Base-by-base conservation (phyloP, 2,888 invertebrate species). In the Drosophila nr. perissopoda region DNA sequence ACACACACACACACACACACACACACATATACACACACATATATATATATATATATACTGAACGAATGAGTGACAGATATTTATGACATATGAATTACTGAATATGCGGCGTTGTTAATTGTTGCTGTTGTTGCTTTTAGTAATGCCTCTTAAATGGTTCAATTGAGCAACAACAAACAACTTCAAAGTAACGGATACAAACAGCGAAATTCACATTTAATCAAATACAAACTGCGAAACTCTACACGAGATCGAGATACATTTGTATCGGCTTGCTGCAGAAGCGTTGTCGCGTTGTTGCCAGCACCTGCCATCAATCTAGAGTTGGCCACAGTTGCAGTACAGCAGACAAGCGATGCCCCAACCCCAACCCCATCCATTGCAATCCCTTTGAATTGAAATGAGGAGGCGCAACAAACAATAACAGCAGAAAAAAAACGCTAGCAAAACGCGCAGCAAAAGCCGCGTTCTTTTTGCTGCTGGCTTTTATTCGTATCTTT, bases 21-120 rank as follows among this genome's bases (percentile, higher is more conserved):
- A n/a, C 3, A 18, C n/a, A n/a, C n/a, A n/a, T n/a, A 61, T 11
- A 38, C 0, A n/a, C 0, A 61, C 3, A n/a, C 3, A 18, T 3
- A 2, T 4, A n/a, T 11, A 33, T 33, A 4, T 16, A 33, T 1
- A 65, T 60, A 67, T 40, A 65, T 54, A 58, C 54, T 54, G 42
- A 42, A 42, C 31, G 69, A 68, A 31, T 59, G 83, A 79, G 74
- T 81, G 87, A 83, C 82, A 77, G 83, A 85, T 80, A 80, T 85
- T 88, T 85, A 85, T 85, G 85, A 88, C 89, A 85, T 83, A 86
- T 88, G 84, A 85, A 87, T 83, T 87, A 83, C 84, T 76, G 78
- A 69, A 73, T 71, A 38, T 56, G 76, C 76, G 73, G 74, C 83
- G 69, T 51, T 83, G 73, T 79, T 75, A 83, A 80, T 85, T 86